Evolutionary conservation across 2,797 vertebrate species (phyloP).

Genomic region (Lepus oiostolus): DNA sequence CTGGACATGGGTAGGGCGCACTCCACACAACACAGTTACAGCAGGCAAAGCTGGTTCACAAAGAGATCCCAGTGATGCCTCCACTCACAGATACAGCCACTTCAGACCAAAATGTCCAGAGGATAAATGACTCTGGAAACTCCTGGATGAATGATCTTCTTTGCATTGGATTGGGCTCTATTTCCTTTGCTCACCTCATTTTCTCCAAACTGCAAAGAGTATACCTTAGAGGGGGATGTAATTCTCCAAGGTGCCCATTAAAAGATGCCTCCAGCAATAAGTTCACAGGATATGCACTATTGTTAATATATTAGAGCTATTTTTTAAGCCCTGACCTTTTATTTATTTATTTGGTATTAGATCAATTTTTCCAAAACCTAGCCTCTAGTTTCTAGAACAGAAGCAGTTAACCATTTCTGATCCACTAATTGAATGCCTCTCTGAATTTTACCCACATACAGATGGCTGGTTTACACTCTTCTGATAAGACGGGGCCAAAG

Average conservation of each 20-base stretch:
- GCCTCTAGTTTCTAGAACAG: background rate
- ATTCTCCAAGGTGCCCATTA: background rate
- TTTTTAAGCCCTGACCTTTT: slow-evolving; percentile 17
- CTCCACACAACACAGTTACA: background rate
- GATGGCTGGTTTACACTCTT: slow-evolving; percentile 92
- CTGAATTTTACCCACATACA: slow-evolving; percentile 91
- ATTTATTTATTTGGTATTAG: background rate
- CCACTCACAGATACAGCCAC: background rate
- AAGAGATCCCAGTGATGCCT: background rate
- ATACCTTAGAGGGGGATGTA: background rate
- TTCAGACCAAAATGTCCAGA: background rate
- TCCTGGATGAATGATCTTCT: background rate
- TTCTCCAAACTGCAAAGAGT: background rate
- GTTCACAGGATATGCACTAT: background rate
- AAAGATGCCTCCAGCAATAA: background rate
- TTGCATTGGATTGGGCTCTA: background rate
- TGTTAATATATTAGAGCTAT: background rate
- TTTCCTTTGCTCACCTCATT: slow-evolving; percentile 3
- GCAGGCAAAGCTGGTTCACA: background rate
- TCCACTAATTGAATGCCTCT: slow-evolving; percentile 69
- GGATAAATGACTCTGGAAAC: background rate
- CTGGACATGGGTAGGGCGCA: background rate
- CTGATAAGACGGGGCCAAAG: slow-evolving; percentile 93
- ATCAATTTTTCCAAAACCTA: background rate
- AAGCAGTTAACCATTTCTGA: background rate